A percentile compares a stretch with the other conserved stretches of the same genome.
Evolutionary conservation across 2,113 vertebrate species (phyloP).

Genomic region (Turdus rufiventris): DNA sequence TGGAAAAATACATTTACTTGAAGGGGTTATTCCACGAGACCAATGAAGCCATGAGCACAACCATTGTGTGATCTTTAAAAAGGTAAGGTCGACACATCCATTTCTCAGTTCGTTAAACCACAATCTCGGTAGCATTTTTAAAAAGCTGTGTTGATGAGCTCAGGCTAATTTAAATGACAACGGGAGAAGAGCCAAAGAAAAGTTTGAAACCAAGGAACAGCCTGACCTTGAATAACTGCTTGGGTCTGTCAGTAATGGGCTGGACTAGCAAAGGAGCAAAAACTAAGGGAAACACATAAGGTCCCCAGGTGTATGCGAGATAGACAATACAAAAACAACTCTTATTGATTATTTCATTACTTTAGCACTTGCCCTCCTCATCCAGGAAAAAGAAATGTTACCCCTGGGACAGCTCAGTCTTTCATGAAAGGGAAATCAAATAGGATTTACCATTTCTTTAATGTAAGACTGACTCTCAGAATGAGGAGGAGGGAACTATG

Average conservation of each 20-base stretch:
- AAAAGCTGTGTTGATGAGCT: constrained; percentile 44
- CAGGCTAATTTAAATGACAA: constrained; percentile 39
- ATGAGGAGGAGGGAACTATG: constrained; percentile 29
- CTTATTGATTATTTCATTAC: neutral
- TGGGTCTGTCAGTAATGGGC: neutral
- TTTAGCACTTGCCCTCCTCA: neutral
- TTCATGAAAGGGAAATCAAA: constrained; percentile 24
- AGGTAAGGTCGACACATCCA: constrained; percentile 16
- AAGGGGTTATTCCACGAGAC: neutral
- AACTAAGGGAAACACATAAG: neutral
- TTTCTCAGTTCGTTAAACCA: constrained; percentile 53
- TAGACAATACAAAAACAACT: neutral
- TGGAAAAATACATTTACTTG: neutral
- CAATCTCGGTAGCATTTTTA: neutral
- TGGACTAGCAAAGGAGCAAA: neutral
- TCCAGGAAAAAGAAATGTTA: neutral
- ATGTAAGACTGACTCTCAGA: neutral
- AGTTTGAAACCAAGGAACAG: neutral
- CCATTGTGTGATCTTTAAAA: neutral
- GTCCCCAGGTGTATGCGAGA: rapidly evolving
- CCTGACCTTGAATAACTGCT: constrained; percentile 12
- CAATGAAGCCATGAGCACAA: neutral
- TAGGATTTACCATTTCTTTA: constrained; percentile 17
- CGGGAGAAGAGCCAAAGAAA: constrained; percentile 40
- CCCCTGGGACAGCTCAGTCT: neutral